A percentile compares a stretch with the other conserved stretches of the same genome.
phyloP scores from a whole-genome alignment of 2,888 invertebrate genomes.

The Oscheius myriophilus region DNA sequence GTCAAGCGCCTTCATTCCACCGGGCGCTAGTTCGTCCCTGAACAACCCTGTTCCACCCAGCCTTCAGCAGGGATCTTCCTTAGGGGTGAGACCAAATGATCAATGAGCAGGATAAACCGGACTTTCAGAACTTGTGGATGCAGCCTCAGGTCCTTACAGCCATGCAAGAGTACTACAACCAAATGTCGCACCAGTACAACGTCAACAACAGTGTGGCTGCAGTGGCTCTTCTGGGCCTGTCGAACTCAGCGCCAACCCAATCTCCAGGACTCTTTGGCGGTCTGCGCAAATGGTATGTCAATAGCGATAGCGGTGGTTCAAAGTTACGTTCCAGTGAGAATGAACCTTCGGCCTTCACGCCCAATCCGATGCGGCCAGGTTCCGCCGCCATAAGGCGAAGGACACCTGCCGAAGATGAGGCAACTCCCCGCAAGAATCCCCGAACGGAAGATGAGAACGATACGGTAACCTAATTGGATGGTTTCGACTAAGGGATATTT shows the following conservation, averaged over 20 bases:
- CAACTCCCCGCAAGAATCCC: slow-evolving; percentile 42
- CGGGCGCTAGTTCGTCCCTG: slow-evolving; percentile 24
- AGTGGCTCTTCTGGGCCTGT: slow-evolving; percentile 55
- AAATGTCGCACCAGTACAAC: slow-evolving; percentile 42
- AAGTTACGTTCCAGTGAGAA: slow-evolving; percentile 8
- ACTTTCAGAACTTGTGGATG: slow-evolving; percentile 55
- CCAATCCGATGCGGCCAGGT: slow-evolving; percentile 45
- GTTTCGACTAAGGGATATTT: background rate
- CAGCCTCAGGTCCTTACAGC: slow-evolving; percentile 65
- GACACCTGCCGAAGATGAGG: slow-evolving; percentile 50
- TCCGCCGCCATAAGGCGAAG: slow-evolving; percentile 50
- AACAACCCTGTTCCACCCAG: slow-evolving; percentile 13
- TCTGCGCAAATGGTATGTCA: slow-evolving; percentile 27
- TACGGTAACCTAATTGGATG: slow-evolving; percentile 14
- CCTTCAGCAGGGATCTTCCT: slow-evolving; percentile 13
- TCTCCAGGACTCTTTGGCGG: slow-evolving; percentile 27
- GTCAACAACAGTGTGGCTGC: slow-evolving; percentile 54
- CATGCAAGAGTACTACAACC: slow-evolving; percentile 68
- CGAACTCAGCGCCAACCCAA: slow-evolving; percentile 34
- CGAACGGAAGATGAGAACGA: slow-evolving; percentile 41
- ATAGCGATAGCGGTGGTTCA: background rate
- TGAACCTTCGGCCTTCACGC: slow-evolving; percentile 49
- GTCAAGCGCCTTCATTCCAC: slow-evolving; percentile 52
- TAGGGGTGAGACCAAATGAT: slow-evolving; percentile 22
- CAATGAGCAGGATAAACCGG: background rate